These are phyloP conservation scores for Enteromius thamalakanensis DNA, from an alignment of 2,797 vertebrate species.

Conservation along the genomic window DNA sequence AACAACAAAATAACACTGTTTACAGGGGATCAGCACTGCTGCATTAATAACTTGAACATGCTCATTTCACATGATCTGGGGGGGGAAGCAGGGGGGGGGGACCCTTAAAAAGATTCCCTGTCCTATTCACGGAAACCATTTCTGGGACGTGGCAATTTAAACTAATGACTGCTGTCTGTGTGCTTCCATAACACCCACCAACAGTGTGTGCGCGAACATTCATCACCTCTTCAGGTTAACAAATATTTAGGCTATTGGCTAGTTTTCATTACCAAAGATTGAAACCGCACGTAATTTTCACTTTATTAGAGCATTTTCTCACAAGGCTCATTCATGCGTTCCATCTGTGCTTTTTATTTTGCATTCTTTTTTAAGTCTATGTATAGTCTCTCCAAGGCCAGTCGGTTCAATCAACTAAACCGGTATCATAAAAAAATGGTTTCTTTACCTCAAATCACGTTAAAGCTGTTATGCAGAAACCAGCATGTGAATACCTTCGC, in stretches of 20 bases:
- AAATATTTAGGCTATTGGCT: slow-evolving; percentile 10
- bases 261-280: not conserved
- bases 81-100: not conserved
- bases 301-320: not conserved
- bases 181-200: slow-evolving; percentile 53
- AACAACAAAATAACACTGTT: slow-evolving; percentile 65
- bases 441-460: not conserved
- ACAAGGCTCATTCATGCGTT: not conserved
- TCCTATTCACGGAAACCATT: slow-evolving; percentile 56
- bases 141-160: slow-evolving; percentile 65
- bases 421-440: not conserved
- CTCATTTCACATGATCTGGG: slow-evolving; percentile 55
- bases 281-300: not conserved
- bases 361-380: not conserved
- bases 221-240: slow-evolving; percentile 28
- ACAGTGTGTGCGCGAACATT: slow-evolving; percentile 31
- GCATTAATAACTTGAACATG: slow-evolving; percentile 61
- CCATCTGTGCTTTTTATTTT: not conserved
- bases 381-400: not conserved
- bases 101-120: slow-evolving; percentile 43
- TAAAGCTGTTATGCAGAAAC: not conserved
- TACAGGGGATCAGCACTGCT: slow-evolving; percentile 63
- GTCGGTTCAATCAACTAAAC: not conserved
- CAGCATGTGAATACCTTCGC: not conserved
- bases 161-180: slow-evolving; percentile 67